These are phyloP conservation scores for Hemicrepidius hirtus DNA, from an alignment of 2,888 invertebrate species.

Conservation along the genomic window DNA sequence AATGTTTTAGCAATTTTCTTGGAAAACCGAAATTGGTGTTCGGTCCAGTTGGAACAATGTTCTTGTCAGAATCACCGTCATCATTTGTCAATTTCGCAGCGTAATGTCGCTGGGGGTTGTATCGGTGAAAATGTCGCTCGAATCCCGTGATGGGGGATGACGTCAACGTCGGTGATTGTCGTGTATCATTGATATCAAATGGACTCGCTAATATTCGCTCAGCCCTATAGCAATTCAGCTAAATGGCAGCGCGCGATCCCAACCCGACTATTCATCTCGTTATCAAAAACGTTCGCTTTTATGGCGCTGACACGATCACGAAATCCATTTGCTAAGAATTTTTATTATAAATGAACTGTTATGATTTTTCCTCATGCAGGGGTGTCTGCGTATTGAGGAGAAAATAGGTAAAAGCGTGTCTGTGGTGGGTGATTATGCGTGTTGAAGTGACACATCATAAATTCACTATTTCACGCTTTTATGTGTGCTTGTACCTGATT, in stretches of 20 bases:
- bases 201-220: slow-evolving; percentile 51
- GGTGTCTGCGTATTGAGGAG: slow-evolving; percentile 12
- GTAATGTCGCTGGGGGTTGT: slow-evolving; percentile 23
- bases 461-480: slow-evolving; percentile 44
- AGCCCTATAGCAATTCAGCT: slow-evolving; percentile 49
- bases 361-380: slow-evolving; percentile 44
- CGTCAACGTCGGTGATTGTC: slow-evolving; percentile 47
- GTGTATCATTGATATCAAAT: slow-evolving; percentile 52
- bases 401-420: slow-evolving; percentile 33
- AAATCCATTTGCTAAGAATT: slow-evolving; percentile 51
- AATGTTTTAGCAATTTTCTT: slow-evolving; percentile 13
- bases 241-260: slow-evolving; percentile 47
- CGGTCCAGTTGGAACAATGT: slow-evolving; percentile 19
- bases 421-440: slow-evolving; percentile 35
- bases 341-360: slow-evolving; percentile 51
- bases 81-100: slow-evolving; percentile 35
- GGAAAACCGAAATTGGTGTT: background rate
- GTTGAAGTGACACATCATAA: slow-evolving; percentile 41
- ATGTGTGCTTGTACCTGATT: slow-evolving; percentile 24
- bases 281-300: slow-evolving; percentile 51
- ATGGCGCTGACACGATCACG: slow-evolving; percentile 48
- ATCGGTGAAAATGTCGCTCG: slow-evolving; percentile 31
- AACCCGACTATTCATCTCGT: slow-evolving; percentile 50
- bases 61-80: slow-evolving; percentile 27
- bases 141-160: slow-evolving; percentile 25